Evolutionary conservation across 2,113 vertebrate species (phyloP).

Genomic region (Thinocorus orbignyianus): DNA sequence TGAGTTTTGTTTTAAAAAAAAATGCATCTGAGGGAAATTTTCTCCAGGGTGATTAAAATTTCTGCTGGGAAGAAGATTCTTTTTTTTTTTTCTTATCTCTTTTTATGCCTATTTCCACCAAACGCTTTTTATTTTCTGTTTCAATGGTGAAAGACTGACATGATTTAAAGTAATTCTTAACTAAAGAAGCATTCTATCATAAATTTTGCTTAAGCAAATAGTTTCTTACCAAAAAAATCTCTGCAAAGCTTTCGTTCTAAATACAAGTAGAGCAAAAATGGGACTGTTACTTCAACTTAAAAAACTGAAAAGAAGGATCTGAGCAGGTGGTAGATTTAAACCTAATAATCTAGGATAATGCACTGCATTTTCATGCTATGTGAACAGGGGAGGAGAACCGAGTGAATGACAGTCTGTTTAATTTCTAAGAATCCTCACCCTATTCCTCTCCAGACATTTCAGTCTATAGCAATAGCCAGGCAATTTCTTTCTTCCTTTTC

Average conservation of each 20-base stretch:
- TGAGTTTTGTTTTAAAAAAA: neutral
- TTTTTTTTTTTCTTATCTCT: neutral
- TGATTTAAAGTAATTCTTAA: neutral
- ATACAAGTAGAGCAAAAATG: neutral
- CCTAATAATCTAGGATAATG: neutral
- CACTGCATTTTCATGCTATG: neutral
- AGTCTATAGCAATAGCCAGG: neutral
- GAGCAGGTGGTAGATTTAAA: neutral
- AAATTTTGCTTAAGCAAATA: neutral
- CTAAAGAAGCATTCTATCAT: neutral
- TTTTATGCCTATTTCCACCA: neutral
- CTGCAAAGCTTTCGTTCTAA: neutral
- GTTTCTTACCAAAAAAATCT: neutral
- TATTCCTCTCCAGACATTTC: neutral
- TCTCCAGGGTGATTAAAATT: neutral
- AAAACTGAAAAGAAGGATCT: neutral
- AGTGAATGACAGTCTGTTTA: neutral
- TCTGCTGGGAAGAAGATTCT: neutral
- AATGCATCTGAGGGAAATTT: rapidly evolving
- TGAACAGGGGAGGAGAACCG: neutral
- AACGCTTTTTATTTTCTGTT: neutral
- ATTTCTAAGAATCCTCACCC: neutral
- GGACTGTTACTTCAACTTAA: neutral
- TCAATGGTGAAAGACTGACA: neutral
- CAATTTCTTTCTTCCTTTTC: neutral